Evolutionary conservation across 1,140 invertebrate species (phyloP).

Genomic region (Diprion similis): DNA sequence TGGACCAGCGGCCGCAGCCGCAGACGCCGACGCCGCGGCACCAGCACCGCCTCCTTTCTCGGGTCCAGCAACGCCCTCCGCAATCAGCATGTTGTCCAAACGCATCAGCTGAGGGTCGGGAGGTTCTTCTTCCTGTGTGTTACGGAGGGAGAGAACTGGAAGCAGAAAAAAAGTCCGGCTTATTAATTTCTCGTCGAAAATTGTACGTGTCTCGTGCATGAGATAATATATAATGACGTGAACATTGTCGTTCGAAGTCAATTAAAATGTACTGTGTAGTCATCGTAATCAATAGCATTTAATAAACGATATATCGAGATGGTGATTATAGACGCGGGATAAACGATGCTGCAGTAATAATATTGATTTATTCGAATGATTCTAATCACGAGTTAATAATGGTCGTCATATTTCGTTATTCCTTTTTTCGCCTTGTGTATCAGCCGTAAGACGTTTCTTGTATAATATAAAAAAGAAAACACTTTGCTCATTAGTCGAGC

Average conservation of each 20-base stretch:
- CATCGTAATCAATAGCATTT: not conserved
- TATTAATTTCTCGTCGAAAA: not conserved
- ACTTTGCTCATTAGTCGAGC: no score
- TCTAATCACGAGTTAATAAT: no score
- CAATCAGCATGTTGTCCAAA: slow-evolving; percentile 99
- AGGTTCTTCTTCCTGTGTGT: slow-evolving; percentile 98
- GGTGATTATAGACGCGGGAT: no score
- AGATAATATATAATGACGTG: not conserved
- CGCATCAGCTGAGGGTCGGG: slow-evolving; percentile 99
- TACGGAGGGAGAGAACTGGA: slow-evolving; percentile 91
- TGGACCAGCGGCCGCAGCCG: slow-evolving; percentile 80
- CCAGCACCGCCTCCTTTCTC: slow-evolving; percentile 95
- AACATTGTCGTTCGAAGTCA: not conserved
- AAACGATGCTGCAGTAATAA: no score
- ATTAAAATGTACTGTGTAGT: not conserved
- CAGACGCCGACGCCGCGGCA: slow-evolving; percentile 88
- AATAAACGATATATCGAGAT: no score
- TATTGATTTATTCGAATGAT: no score
- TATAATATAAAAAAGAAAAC: no score
- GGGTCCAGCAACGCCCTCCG: slow-evolving; percentile 97
- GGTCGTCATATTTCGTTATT: no score
- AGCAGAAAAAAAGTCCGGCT: slow-evolving; percentile 39
- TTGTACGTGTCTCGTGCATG: not conserved
- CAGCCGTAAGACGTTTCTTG: no score
- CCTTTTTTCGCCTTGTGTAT: no score